Base-by-base conservation (phyloP, 2,113 vertebrate genomes). In the Rhinolophus sinicus region DNA sequence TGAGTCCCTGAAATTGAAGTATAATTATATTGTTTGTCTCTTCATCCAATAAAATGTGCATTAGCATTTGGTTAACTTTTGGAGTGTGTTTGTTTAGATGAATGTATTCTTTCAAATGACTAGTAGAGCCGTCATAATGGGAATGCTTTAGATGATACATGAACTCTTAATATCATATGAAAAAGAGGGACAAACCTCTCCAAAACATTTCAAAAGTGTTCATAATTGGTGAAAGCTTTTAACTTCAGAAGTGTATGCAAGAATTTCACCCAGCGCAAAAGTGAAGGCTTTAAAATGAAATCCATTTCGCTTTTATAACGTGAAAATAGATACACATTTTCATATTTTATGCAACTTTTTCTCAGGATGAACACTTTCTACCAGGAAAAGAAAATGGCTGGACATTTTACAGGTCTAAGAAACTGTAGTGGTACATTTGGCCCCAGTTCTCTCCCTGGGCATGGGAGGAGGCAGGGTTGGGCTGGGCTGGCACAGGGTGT, bases 11-110 rank as follows among this genome's bases (percentile, higher is more conserved):
- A 95, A 97, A 94, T 96, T 83, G 86, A 89, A 93, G 88, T 50
- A n/a, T 83, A 94, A 97, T 96, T 96, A 88, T 70, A 86, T 54
- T 95, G 83, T 93, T 96, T 96, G 94, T 56, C 93, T 96, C 95
- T 89, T 96, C 50, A 52, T 87, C 93, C 58, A 92, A 82, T 95
- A 96, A 96, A 96, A 96, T 82, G 93, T 82, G 28, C 91, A 93
- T 97, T 94, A 95, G 77, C 64, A 52, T 89, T 90, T 26, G 69
- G 77, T 76, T 93, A 35, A 1, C 56, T 94, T 44, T 80, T 67
- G 89, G 88, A 95, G 62, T 62, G 26, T 47, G 13, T 93, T 87
- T 92, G 94, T 90, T 89, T 62, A 65, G 92, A 91, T 67, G 58
- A 92, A 89, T 80, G 62, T 54, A 67, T 91, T 58, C 84, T 93